Evolutionary conservation across 1,140 invertebrate species (phyloP).

Genomic region (Archegozetes longisetosus): DNA sequence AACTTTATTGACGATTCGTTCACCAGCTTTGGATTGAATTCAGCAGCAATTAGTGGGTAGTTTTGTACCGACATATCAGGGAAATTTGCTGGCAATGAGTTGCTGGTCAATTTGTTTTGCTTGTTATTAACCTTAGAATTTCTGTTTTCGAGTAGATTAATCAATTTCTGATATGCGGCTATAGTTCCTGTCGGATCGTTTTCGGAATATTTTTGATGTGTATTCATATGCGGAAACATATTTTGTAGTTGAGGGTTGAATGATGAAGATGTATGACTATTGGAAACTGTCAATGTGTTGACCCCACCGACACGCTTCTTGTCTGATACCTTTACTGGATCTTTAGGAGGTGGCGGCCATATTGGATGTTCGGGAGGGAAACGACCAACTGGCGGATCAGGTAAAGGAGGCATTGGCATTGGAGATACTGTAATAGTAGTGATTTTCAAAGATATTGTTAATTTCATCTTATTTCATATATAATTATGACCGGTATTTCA

Average conservation of each 20-base stretch:
- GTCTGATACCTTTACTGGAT: not conserved
- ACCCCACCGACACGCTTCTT: not conserved
- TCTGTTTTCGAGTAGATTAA: not conserved
- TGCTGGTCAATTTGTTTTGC: not conserved
- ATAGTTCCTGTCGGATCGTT: not conserved
- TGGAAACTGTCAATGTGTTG: not conserved
- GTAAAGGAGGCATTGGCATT: slow-evolving; percentile 17
- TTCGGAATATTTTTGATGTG: not conserved
- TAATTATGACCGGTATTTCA: not conserved
- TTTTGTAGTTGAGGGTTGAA: too few species aligned
- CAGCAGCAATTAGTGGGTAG: not conserved
- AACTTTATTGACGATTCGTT: not conserved
- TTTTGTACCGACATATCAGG: not conserved
- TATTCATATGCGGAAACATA: not conserved
- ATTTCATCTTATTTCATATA: not conserved
- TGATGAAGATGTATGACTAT: not conserved
- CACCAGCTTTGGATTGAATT: not conserved
- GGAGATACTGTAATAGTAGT: slow-evolving; percentile 18
- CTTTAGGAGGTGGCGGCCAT: slow-evolving; percentile 11
- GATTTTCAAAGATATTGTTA: too few species aligned
- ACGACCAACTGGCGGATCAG: slow-evolving; percentile 18
- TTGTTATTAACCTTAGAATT: not conserved
- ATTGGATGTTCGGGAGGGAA: slow-evolving; percentile 19
- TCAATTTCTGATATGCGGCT: not conserved
- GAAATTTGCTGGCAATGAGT: not conserved